Percentiles rank a stretch among this genome's conserved stretches.
Evolutionary conservation across 2,113 vertebrate genomes (phyloP).

Genomic region (Saccopteryx leptura): DNA sequence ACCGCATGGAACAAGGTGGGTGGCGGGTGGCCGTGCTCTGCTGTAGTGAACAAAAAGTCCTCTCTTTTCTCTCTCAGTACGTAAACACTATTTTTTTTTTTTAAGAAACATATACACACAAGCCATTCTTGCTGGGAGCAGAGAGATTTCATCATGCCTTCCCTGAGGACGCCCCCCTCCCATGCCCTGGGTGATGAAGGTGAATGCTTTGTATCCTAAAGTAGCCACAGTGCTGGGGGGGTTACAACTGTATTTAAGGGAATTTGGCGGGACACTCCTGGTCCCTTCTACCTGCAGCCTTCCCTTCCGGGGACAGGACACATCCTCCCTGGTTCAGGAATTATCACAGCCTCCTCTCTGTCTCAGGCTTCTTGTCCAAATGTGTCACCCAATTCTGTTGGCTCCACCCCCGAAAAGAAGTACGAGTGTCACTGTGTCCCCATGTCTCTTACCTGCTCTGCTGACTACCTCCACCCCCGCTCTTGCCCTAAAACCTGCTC

Average conservation of each 20-base stretch:
- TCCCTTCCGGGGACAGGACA: fast-evolving
- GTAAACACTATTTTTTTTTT: neutral
- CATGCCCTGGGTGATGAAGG: neutral
- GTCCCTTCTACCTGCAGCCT: too few species aligned
- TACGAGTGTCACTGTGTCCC: neutral
- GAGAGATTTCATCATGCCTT: neutral
- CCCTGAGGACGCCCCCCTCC: neutral
- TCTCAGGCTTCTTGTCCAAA: fast-evolving
- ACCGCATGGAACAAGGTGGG: neutral
- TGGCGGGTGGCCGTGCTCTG: neutral
- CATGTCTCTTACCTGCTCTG: neutral
- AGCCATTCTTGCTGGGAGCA: neutral
- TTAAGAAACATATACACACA: neutral
- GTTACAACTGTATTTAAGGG: neutral
- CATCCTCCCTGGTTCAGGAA: fast-evolving
- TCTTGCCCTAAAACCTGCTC: fast-evolving
- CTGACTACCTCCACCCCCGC: too few species aligned
- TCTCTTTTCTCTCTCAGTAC: neutral
- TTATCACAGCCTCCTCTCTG: fast-evolving
- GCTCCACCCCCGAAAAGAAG: neutral
- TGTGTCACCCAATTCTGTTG: fast-evolving
- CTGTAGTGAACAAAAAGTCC: neutral
- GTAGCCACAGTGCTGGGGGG: neutral
- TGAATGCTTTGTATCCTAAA: fast-evolving
- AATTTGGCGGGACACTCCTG: fast-evolving